Base-by-base conservation (phyloP, 2,888 invertebrate genomes). In the Dasysyrphus albostriatus region DNA sequence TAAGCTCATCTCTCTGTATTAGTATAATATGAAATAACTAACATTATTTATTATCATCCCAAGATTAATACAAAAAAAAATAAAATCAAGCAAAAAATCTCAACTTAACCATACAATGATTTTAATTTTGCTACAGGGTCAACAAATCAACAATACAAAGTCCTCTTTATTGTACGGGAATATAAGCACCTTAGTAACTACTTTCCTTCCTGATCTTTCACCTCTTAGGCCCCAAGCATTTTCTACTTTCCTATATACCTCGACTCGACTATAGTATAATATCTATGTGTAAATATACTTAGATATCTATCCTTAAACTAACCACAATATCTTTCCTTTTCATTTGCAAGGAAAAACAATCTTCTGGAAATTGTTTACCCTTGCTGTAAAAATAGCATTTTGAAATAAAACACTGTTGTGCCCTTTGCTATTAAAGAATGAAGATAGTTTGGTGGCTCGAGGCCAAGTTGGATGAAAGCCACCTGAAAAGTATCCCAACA, bases 401-500 rank as follows among this genome's bases (percentile, higher is more conserved):
- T 56, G 65, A 54, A 65, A 65, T 32, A 75, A 5, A 69, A 54
- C 19, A 54, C 10, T 29, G 39, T 69, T 29, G 39, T 69, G 54
- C 39, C 24, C 69, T 69, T 69, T 69, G 69, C 69, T 69, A 24
- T 69, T 39, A n/a, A 10, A 54, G 54, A 69, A 39, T 69, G 39
- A 42, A 51, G 69, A 54, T 29, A 69, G 39, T 69, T 69, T 69
- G 51, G 69, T 69, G 24, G 69, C 42, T 34, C 16, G 51, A 61
- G 49, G 61, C 34, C 37, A 65, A 61, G 59, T 78, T 61, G 39
- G 39, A 70, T 61, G n/a, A 78, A 78, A 70, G 24, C 72, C 77
- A 78, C 61, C 77, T 72, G 59, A 44, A 61, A 72, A 34, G 37
- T 49, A 65, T 65, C 34, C 65, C 32, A 69, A 49, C 32, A 32